Evolutionary conservation across 2,888 invertebrate genomes (phyloP), one percentile per base, ranked within the genome.

Genomic region (Troilus luridus): DNA sequence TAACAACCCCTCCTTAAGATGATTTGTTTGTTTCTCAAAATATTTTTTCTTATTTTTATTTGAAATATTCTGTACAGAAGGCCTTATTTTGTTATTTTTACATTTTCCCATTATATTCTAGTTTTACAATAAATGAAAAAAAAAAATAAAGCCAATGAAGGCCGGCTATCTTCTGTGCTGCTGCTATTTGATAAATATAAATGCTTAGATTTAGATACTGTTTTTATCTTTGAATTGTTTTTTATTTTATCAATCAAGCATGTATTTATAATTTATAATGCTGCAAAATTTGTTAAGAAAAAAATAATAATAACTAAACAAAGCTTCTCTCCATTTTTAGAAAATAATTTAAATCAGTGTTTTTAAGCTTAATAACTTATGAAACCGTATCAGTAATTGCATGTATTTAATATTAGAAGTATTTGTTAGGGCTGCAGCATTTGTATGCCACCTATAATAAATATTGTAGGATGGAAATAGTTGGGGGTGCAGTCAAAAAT

Each of bases 31-130:
- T 7, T n/a, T 21, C 10, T 10, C 10, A 24, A 67, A 67, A 24
- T 41, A 41, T 77, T 77, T 27, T 41, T 77, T 77, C 17, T 7
- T 7, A 67, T 27, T 24, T 67, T 17, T 17, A 77, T 41, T 77
- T 77, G 0, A 14, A 64, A 64, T 64, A 24, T 67, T 67, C 72
- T 41, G 41, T 27, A 41, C 72, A 27, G 72, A 77, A 77, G 41
- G 27, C 72, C 41, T 77, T 77, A 41, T 77, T 77, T 77, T 77
- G 67, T 67, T 14, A 67, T 64, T 64, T n/a, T n/a, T 64, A 72
- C 6, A 72, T 67, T 67, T 24, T 12, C 3, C 9, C n/a, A 6
- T 14, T 10, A 8, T 41, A 77, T 77, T 17, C 72, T 77, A 8
- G 8, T 27, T 19, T 7, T 41, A 27, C 27, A 77, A 77, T 77